Percentiles rank a stretch among this genome's conserved stretches.
Evolutionary conservation across 2,888 invertebrate species (phyloP).

Genomic region (Hirtodrosophila duncani): DNA sequence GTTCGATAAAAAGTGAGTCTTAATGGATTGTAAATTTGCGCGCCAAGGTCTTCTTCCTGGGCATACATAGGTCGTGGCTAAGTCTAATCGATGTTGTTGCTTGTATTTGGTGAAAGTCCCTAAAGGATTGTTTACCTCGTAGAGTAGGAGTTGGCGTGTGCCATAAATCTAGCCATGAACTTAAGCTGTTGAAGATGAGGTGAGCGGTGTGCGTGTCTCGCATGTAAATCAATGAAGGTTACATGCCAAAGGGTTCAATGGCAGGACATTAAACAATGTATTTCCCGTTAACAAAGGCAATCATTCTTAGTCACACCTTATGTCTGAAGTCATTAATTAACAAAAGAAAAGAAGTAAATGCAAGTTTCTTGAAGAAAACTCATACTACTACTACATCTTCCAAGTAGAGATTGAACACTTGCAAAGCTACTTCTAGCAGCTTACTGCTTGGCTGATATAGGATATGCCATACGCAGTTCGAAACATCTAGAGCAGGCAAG

Average conservation of each 20-base stretch:
- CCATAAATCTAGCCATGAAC: constrained; percentile 62
- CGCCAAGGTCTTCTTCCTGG: constrained; percentile 50
- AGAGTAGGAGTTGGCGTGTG: constrained; percentile 45
- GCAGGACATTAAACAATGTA: constrained; percentile 8
- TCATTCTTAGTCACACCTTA: too few relatives aligned
- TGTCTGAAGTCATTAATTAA: neutral
- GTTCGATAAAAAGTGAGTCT: constrained; percentile 7
- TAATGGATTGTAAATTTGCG: constrained; percentile 64
- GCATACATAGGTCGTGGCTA: constrained; percentile 33
- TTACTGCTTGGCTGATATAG: too few relatives aligned
- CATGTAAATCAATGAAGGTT: constrained; percentile 52
- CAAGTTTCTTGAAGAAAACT: too few relatives aligned
- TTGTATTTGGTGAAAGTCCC: constrained; percentile 29
- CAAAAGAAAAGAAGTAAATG: too few relatives aligned
- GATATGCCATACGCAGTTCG: too few relatives aligned
- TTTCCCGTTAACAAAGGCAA: neutral
- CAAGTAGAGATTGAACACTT: too few relatives aligned
- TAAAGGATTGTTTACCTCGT: constrained; percentile 26
- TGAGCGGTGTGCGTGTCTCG: constrained; percentile 39
- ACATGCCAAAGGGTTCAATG: constrained; percentile 27
- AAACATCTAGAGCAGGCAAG: too few relatives aligned
- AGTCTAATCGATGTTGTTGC: constrained; percentile 29
- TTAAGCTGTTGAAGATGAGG: constrained; percentile 54
- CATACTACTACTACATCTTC: too few relatives aligned
- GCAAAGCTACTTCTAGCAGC: too few relatives aligned